Evolutionary conservation across 2,888 invertebrate species (phyloP).

Genomic region (Portevinia maculata): DNA sequence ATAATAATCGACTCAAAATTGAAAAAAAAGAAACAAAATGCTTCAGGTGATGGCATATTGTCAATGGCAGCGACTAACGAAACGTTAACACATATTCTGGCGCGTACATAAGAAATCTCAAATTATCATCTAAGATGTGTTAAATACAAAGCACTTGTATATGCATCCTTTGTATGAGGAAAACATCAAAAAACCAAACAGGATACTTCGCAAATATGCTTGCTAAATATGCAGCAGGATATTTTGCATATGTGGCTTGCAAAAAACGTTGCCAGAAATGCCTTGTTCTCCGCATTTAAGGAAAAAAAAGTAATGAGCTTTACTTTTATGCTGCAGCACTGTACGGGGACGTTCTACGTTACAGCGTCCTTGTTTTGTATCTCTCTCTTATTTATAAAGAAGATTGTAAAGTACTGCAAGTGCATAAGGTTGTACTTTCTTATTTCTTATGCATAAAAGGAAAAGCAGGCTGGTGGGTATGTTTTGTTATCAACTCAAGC

Average conservation of each 20-base stretch:
- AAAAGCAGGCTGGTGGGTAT: slow-evolving; percentile 18
- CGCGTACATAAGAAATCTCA: slow-evolving; percentile 36
- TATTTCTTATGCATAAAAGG: slow-evolving; percentile 61
- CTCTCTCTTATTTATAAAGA: slow-evolving; percentile 53
- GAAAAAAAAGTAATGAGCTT: slow-evolving; percentile 47
- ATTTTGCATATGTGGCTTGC: slow-evolving; percentile 1
- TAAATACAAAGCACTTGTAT: background rate
- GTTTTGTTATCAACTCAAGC: slow-evolving; percentile 45
- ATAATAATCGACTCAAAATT: too few species aligned
- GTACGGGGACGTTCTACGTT: background rate
- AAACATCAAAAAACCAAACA: slow-evolving; percentile 10
- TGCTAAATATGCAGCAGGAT: slow-evolving; percentile 11
- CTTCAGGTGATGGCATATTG: background rate
- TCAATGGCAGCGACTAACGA: background rate
- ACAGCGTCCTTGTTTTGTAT: slow-evolving; percentile 31
- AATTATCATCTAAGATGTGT: slow-evolving; percentile 39
- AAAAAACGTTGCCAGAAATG: background rate
- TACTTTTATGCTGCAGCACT: slow-evolving; percentile 23
- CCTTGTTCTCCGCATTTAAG: background rate
- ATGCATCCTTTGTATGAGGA: background rate
- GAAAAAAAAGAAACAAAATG: too few species aligned
- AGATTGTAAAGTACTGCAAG: slow-evolving; percentile 48
- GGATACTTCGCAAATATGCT: background rate
- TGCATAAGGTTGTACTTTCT: slow-evolving; percentile 44
- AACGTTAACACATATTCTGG: background rate